Conservation (phyloP, 2,888 invertebrate genomes). For the Macropis europaea region DNA sequence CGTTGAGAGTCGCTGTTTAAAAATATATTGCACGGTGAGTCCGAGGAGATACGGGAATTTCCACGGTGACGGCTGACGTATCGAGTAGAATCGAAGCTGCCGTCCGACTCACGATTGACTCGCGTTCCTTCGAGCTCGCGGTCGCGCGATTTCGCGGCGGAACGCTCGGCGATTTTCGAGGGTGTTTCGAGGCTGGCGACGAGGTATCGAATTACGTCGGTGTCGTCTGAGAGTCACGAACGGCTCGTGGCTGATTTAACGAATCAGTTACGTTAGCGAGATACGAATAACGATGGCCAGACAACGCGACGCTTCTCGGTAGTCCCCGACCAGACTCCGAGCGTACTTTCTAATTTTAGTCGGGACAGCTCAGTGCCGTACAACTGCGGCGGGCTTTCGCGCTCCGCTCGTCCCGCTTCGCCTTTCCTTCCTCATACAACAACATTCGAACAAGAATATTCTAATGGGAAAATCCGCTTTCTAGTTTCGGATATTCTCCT, state of each 20-base stretch:
- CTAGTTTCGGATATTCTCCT: too few species aligned
- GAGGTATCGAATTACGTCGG: slow-evolving; percentile 42
- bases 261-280: slow-evolving; percentile 62
- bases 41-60: too few species aligned
- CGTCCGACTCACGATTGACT: too few species aligned
- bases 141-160: too few species aligned
- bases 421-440: slow-evolving; percentile 34
- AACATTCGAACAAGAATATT: too few species aligned
- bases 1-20: too few species aligned
- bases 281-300: slow-evolving; percentile 62
- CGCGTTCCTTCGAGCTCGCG: too few species aligned
- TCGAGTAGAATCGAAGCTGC: too few species aligned
- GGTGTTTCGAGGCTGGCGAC: slow-evolving; percentile 9
- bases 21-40: too few species aligned
- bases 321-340: slow-evolving; percentile 53
- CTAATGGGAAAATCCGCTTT: too few species aligned
- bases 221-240: slow-evolving; percentile 41
- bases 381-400: too few species aligned
- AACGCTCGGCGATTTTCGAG: slow-evolving; percentile 30
- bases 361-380: slow-evolving; percentile 65
- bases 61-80: too few species aligned
- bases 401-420: slow-evolving; percentile 20
- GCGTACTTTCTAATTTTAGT: slow-evolving; percentile 69
- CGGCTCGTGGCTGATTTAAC: slow-evolving; percentile 50
- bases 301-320: slow-evolving; percentile 67